Conservation (phyloP, 2,113 vertebrate species). For the Phaetusa simplex region DNA sequence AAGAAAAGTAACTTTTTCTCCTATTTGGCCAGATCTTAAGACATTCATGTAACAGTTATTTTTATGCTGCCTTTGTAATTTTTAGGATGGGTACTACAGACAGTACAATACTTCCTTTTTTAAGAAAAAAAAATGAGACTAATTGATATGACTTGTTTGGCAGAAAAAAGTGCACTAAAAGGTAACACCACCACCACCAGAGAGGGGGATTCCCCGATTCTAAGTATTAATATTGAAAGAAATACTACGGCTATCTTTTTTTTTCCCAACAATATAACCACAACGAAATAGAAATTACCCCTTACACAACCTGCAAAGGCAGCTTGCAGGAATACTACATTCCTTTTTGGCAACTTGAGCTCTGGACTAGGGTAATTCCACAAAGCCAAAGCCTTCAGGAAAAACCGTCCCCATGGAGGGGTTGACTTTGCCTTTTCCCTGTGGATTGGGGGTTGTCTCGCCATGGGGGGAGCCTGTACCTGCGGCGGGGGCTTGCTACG, state of each 20-base stretch:
- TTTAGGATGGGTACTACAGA: conserved; percentile 16
- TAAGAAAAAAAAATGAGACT: background rate
- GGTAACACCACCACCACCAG: background rate
- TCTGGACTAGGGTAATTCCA: background rate
- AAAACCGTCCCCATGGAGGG: accelerated
- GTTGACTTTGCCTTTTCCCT: background rate
- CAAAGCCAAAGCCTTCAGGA: background rate
- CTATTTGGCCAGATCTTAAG: background rate
- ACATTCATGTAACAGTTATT: background rate
- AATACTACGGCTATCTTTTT: background rate
- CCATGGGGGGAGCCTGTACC: accelerated
- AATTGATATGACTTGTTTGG: background rate
- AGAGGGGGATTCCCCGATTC: background rate
- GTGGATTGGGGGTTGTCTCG: accelerated
- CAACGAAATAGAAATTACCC: background rate
- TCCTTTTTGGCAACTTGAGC: background rate
- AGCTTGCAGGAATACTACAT: background rate
- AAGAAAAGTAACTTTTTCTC: background rate
- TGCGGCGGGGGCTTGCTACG: accelerated
- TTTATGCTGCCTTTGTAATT: background rate
- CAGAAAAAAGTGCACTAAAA: conserved; percentile 39
- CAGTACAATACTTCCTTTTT: conserved; percentile 7
- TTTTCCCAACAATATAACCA: background rate
- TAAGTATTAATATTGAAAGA: background rate
- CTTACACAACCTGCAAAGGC: background rate